phyloP scores from a whole-genome alignment of 1,140 invertebrate species.

The Cryptotermes secundus region DNA sequence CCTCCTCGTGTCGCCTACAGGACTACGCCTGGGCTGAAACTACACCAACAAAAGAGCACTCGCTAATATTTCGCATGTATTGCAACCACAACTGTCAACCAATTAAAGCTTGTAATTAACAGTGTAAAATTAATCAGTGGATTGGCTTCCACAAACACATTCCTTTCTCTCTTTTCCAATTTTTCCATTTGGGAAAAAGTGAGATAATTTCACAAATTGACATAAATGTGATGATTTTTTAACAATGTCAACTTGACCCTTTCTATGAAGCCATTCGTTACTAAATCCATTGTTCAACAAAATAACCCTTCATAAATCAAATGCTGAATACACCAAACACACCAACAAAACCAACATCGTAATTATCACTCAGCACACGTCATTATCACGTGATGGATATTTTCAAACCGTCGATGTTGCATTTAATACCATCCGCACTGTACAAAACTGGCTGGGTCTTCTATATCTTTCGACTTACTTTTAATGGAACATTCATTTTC shows the following conservation, averaged over 20 bases:
- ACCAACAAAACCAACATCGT: not conserved
- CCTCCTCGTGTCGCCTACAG: not conserved
- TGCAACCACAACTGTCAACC: not conserved
- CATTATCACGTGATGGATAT: not conserved
- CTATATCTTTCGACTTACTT: too few relatives aligned
- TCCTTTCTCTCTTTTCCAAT: not conserved
- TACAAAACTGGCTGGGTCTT: too few relatives aligned
- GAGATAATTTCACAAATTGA: not conserved
- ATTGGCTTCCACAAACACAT: not conserved
- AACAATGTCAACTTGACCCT: not conserved
- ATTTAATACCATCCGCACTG: not conserved
- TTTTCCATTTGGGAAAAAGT: not conserved
- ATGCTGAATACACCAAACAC: not conserved
- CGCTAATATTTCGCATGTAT: not conserved
- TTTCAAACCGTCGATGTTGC: not conserved
- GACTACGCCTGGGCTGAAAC: not conserved
- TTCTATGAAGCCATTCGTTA: not conserved
- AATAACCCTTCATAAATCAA: not conserved
- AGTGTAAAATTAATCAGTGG: not conserved
- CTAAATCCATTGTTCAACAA: not conserved
- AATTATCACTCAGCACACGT: not conserved
- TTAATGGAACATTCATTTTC: too few relatives aligned
- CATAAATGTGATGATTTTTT: not conserved
- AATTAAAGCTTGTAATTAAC: constrained; percentile 2
- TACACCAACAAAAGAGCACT: not conserved